Conservation (phyloP, 2,888 invertebrate genomes). For the Hyles lineata region DNA sequence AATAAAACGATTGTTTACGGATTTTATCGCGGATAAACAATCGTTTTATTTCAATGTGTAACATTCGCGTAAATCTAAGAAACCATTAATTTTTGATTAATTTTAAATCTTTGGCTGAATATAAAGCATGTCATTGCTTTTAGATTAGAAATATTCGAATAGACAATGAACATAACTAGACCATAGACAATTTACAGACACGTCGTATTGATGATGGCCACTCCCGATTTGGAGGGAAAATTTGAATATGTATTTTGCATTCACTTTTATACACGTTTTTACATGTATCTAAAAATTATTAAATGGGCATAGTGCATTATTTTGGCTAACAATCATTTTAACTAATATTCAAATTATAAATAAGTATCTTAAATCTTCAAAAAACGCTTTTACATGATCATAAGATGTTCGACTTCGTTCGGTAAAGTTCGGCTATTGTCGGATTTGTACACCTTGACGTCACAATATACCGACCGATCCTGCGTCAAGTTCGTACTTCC, state of each 20-base stretch:
- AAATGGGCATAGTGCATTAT: background rate
- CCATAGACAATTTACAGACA: slow-evolving; percentile 72
- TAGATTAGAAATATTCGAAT: slow-evolving; percentile 38
- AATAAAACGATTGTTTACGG: too few relatives aligned
- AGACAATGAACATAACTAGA: slow-evolving; percentile 58
- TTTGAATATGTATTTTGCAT: slow-evolving; percentile 52
- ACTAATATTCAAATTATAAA: background rate
- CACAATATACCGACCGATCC: slow-evolving; percentile 76
- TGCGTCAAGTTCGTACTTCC: slow-evolving; percentile 78
- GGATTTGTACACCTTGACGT: slow-evolving; percentile 76
- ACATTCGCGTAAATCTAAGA: too few relatives aligned
- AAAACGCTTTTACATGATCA: slow-evolving; percentile 52
- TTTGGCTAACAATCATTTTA: background rate
- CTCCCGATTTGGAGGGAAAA: slow-evolving; percentile 77
- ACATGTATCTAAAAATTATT: background rate
- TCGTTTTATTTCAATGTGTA: too few relatives aligned
- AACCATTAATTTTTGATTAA: background rate
- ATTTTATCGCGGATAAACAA: too few relatives aligned
- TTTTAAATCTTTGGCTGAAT: background rate
- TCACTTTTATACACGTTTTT: background rate
- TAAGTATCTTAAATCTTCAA: slow-evolving; percentile 12
- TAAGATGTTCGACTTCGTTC: slow-evolving; percentile 62
- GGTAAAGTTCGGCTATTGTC: slow-evolving; percentile 65
- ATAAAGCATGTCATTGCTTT: background rate
- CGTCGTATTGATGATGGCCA: slow-evolving; percentile 81